These are phyloP conservation scores for Hyposoter dolosus DNA, from an alignment of 2,888 invertebrate species.

Conservation along the genomic window DNA sequence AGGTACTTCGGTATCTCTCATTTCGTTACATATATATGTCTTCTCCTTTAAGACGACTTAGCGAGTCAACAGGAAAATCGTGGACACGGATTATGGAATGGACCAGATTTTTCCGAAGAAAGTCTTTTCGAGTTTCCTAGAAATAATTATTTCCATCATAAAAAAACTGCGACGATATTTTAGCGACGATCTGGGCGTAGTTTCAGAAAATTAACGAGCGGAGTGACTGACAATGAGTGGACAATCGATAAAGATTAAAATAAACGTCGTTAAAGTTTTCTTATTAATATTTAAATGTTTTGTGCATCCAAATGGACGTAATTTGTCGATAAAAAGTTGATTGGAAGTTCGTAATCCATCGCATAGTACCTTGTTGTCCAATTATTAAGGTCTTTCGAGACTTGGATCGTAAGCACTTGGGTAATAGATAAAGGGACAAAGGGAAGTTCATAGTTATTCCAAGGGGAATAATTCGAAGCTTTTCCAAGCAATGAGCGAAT, in stretches of 20 bases:
- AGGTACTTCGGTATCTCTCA: slow-evolving; percentile 51
- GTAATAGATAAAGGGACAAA: slow-evolving; percentile 2
- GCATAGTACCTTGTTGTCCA: background rate
- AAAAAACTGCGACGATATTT: no score
- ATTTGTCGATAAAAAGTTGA: background rate
- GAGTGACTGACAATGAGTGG: no score
- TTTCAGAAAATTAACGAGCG: no score
- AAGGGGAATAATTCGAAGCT: slow-evolving; percentile 19
- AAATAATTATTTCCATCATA: background rate
- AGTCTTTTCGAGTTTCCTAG: background rate
- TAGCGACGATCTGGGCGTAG: no score
- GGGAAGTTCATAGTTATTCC: background rate
- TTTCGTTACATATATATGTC: slow-evolving; percentile 28
- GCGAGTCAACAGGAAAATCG: slow-evolving; percentile 37
- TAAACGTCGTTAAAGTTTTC: background rate
- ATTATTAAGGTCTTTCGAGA: background rate
- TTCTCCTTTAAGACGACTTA: slow-evolving; percentile 18
- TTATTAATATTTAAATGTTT: background rate
- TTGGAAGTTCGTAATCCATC: background rate
- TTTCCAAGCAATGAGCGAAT: background rate
- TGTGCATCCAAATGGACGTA: background rate
- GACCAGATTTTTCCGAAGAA: slow-evolving; percentile 33
- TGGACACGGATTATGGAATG: slow-evolving; percentile 35
- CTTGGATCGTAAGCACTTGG: background rate
- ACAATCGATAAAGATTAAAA: background rate